Percentiles rank a stretch among this genome's conserved stretches.
These are phyloP conservation scores for Glaucomys volans DNA, from an alignment of 2,113 vertebrate genomes.

Conservation along the genomic window DNA sequence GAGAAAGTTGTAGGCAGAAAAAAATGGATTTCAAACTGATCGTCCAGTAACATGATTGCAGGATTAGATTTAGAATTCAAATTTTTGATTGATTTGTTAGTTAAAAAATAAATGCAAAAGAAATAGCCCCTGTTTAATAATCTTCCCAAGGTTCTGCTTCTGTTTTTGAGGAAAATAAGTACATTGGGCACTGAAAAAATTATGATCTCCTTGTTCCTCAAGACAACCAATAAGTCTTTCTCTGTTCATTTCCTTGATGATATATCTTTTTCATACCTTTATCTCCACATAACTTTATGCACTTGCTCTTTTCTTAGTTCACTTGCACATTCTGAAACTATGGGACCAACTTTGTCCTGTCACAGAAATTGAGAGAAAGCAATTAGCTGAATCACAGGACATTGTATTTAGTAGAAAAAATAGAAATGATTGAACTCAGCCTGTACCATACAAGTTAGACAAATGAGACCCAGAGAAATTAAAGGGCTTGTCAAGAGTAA, in stretches of 20 bases:
- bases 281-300: background rate
- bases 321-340: background rate
- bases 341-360: background rate
- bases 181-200: background rate
- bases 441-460: background rate
- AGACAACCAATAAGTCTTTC: background rate
- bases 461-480: background rate
- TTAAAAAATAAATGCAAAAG: background rate
- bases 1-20: background rate
- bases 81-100: background rate
- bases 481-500: background rate
- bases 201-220: background rate
- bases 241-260: background rate
- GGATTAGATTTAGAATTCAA: background rate
- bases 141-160: background rate
- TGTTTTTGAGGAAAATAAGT: background rate
- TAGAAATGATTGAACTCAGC: background rate
- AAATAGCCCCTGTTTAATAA: background rate
- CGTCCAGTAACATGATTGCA: background rate
- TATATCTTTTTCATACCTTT: background rate
- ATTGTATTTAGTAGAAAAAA: background rate
- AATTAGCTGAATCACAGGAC: background rate
- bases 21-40: background rate
- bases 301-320: background rate
- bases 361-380: background rate